phyloP scores from a whole-genome alignment of 1,140 invertebrate genomes.

The Fopius arisanus region DNA sequence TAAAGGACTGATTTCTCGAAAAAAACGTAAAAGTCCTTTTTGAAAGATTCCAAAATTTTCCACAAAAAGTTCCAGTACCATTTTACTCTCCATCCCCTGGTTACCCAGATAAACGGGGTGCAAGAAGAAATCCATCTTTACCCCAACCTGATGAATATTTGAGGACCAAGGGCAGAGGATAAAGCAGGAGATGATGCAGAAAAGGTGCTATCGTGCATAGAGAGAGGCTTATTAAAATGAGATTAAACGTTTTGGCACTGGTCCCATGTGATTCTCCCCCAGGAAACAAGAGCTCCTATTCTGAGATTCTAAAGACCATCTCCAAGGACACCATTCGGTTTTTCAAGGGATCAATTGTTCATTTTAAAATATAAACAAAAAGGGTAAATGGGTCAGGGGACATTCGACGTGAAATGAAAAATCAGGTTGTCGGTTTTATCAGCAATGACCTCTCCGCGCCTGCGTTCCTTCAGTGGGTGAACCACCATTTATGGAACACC shows the following conservation, averaged over 20 bases:
- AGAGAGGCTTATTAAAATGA: slow-evolving; percentile 34
- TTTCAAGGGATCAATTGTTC: background rate
- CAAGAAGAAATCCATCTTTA: too few species aligned
- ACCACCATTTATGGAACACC: too few species aligned
- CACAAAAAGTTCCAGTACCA: too few species aligned
- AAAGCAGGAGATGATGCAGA: slow-evolving; percentile 9
- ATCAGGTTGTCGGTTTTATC: background rate
- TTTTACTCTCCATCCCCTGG: too few species aligned
- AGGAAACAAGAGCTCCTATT: background rate
- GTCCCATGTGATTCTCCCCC: background rate
- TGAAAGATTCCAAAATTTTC: too few species aligned
- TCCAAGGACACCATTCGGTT: background rate
- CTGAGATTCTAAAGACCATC: background rate
- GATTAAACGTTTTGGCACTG: slow-evolving; percentile 17
- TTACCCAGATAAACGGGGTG: too few species aligned
- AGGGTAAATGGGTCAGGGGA: background rate
- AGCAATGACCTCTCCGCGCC: slow-evolving; percentile 27
- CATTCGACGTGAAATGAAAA: background rate
- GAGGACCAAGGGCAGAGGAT: background rate
- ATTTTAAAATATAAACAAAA: background rate
- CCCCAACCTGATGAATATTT: background rate
- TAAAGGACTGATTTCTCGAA: too few species aligned
- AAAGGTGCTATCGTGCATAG: slow-evolving; percentile 26
- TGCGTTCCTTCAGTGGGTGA: too few species aligned
- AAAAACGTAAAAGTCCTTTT: too few species aligned